Evolutionary conservation across 1,140 invertebrate genomes (phyloP).

Genomic region (Lepidostoma basale): DNA sequence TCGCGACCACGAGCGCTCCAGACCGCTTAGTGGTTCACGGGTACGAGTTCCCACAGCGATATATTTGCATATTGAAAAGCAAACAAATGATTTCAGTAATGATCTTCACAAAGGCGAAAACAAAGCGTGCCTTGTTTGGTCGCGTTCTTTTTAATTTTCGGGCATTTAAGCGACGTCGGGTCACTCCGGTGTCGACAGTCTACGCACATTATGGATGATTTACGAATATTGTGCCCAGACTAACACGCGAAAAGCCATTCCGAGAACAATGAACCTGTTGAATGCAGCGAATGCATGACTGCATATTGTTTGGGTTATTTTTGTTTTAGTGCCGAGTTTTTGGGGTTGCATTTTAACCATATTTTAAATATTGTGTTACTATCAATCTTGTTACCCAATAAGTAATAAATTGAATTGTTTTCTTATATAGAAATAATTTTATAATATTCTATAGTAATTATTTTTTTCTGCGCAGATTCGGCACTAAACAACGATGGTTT

Average conservation of each 20-base stretch:
- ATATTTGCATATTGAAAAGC: constrained; percentile 4
- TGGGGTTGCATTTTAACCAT: too few species aligned
- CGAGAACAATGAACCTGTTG: neutral
- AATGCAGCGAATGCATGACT: neutral
- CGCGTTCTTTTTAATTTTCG: constrained; percentile 4
- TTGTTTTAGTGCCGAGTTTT: too few species aligned
- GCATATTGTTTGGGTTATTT: neutral
- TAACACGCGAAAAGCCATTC: neutral
- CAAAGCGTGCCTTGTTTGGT: neutral
- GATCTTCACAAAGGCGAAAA: constrained; percentile 5
- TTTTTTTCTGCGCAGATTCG: too few species aligned
- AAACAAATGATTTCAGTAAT: constrained; percentile 10
- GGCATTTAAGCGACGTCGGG: neutral
- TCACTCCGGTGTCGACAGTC: neutral
- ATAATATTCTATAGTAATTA: too few species aligned
- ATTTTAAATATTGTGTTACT: too few species aligned
- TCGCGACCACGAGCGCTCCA: neutral
- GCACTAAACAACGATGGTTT: too few species aligned
- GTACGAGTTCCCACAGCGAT: constrained; percentile 4
- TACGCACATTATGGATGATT: neutral
- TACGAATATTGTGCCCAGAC: neutral
- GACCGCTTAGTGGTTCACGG: neutral
- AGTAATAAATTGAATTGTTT: too few species aligned
- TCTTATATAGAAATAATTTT: too few species aligned
- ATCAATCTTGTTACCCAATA: too few species aligned